Conservation (phyloP, 2,113 vertebrate genomes). For the Probosciger aterrimus region DNA sequence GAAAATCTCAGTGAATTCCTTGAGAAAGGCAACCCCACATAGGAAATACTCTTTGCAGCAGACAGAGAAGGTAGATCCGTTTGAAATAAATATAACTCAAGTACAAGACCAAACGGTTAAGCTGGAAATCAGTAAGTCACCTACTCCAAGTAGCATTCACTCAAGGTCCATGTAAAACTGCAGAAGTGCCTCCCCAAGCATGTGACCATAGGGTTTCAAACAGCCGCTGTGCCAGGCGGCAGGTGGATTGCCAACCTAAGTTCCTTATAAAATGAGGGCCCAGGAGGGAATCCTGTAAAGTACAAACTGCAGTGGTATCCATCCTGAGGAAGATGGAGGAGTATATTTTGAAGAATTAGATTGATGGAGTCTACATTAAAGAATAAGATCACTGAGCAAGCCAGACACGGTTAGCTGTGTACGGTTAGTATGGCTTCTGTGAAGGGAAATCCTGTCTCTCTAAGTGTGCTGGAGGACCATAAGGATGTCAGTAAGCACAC, state of each 20-base stretch:
- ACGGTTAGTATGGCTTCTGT: background rate
- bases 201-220: background rate
- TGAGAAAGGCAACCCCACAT: background rate
- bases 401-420: background rate
- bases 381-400: background rate
- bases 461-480: background rate
- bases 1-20: background rate
- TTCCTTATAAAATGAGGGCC: background rate
- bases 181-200: background rate
- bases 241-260: background rate
- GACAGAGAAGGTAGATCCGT: background rate
- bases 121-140: background rate
- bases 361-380: background rate
- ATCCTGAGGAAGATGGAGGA: background rate
- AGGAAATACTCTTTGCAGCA: background rate
- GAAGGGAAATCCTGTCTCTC: background rate
- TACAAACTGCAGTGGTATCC: background rate
- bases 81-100: background rate
- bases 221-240: too few relatives aligned
- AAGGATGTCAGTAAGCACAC: background rate
- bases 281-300: background rate
- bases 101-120: background rate
- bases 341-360: background rate
- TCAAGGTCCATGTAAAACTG: background rate
- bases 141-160: background rate